Evolutionary conservation across 1,140 invertebrate genomes (phyloP), one percentile per base, ranked within the genome.

Genomic region (Sweltsa coloradensis): DNA sequence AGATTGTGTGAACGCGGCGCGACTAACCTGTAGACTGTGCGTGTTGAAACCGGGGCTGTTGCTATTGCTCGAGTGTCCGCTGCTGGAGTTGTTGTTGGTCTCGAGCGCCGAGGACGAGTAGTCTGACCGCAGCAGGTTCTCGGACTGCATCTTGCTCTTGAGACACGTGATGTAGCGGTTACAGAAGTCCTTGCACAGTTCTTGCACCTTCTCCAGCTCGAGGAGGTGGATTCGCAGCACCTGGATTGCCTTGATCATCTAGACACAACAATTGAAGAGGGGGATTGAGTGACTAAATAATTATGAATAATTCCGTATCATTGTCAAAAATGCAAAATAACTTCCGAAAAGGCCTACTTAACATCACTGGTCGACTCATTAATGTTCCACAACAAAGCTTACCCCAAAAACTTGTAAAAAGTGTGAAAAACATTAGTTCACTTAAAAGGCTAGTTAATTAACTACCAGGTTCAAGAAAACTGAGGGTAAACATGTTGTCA

Each of bases 241-340:
- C 76, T 97, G 93, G 62, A 96, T 94, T 44, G 91, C 89, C 71
- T 95, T 94, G 58, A 97, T 90, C 92, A 97, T 97, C 80, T 89
- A n/a, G n/a, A n/a, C n/a, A n/a, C n/a, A n/a, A n/a, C n/a, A n/a
- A n/a, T n/a, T n/a, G n/a, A n/a, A n/a, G n/a, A n/a, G n/a, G n/a
- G n/a, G n/a, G n/a, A n/a, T n/a, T n/a, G n/a, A n/a, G n/a, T n/a
- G n/a, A n/a, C n/a, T n/a, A n/a, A n/a, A n/a, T n/a, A n/a, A n/a
- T n/a, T n/a, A n/a, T n/a, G n/a, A n/a, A n/a, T n/a, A n/a, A n/a
- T n/a, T n/a, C n/a, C n/a, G n/a, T n/a, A n/a, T n/a, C n/a, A n/a
- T n/a, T n/a, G n/a, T n/a, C n/a, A n/a, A n/a, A n/a, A n/a, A n/a
- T n/a, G n/a, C n/a, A n/a, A n/a, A n/a, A n/a, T n/a, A n/a, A n/a